These are phyloP conservation scores for Osmerus mordax DNA, from an alignment of 2,113 vertebrate species.

Conservation along the genomic window DNA sequence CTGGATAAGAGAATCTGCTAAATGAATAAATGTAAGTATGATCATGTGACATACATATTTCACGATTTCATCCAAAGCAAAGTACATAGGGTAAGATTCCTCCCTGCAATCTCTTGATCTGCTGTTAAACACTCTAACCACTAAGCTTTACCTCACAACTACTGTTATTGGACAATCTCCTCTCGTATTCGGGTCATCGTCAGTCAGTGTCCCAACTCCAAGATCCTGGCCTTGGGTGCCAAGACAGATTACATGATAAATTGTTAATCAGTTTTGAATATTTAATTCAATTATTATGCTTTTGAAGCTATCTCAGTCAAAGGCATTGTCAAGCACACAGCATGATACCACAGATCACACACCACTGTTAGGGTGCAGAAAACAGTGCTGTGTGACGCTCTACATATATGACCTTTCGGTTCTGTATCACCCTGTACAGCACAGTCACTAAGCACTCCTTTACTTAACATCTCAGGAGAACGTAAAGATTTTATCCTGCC, in stretches of 20 bases:
- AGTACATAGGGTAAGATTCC: too few relatives aligned
- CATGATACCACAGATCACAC: background rate
- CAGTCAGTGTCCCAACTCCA: background rate
- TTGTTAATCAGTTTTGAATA: constrained; percentile 60
- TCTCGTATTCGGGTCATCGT: too few relatives aligned
- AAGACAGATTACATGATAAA: constrained; percentile 59
- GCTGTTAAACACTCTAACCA: constrained; percentile 23
- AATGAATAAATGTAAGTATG: too few relatives aligned
- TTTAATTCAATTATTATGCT: constrained; percentile 58
- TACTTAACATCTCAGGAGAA: background rate
- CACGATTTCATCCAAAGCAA: too few relatives aligned
- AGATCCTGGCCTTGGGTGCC: constrained; percentile 9
- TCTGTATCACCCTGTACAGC: background rate
- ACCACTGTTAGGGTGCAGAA: background rate
- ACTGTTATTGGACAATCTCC: too few relatives aligned
- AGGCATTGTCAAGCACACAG: constrained; percentile 22
- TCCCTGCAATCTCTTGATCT: too few relatives aligned
- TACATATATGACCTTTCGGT: background rate
- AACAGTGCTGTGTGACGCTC: too few relatives aligned
- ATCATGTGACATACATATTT: too few relatives aligned
- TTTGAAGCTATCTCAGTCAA: constrained; percentile 35
- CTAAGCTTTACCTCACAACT: too few relatives aligned
- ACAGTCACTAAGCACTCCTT: background rate
- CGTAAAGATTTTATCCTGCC: too few relatives aligned
- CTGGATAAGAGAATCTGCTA: too few relatives aligned